A percentile compares a stretch with the other conserved stretches of the same genome.
Evolutionary conservation across 2,113 vertebrate genomes (phyloP).

Genomic region (Corythoichthys intestinalis): DNA sequence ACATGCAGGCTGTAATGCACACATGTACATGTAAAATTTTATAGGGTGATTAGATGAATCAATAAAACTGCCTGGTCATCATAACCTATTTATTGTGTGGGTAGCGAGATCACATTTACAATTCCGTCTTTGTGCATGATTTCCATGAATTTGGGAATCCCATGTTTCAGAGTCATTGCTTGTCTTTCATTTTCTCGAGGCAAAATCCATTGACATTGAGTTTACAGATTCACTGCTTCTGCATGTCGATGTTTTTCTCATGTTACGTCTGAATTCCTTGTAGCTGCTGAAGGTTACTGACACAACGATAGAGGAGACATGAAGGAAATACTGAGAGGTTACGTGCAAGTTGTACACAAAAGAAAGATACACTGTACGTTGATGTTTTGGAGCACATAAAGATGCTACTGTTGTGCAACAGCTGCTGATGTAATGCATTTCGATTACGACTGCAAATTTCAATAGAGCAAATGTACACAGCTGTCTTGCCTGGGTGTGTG

Average conservation of each 20-base stretch:
- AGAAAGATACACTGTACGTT: slow-evolving; percentile 24
- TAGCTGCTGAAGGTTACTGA: slow-evolving; percentile 44
- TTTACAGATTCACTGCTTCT: not conserved
- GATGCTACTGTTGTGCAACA: slow-evolving; percentile 21
- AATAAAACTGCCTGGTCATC: not conserved
- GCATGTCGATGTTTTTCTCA: not conserved
- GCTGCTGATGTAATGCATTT: slow-evolving; percentile 32
- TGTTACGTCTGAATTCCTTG: slow-evolving; percentile 59
- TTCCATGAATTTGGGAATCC: not conserved
- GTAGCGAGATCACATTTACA: not conserved
- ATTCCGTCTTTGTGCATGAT: not conserved
- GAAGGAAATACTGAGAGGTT: slow-evolving; percentile 19
- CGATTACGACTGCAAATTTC: slow-evolving; percentile 24
- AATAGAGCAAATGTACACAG: slow-evolving; percentile 22
- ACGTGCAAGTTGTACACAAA: slow-evolving; percentile 1
- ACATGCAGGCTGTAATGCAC: too few relatives aligned
- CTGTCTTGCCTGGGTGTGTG: slow-evolving; percentile 11
- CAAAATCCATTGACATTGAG: not conserved
- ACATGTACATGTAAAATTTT: too few relatives aligned
- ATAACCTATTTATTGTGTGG: not conserved
- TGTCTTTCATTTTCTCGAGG: not conserved
- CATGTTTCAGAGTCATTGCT: not conserved
- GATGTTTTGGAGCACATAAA: slow-evolving; percentile 9
- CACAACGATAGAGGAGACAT: slow-evolving; percentile 41
- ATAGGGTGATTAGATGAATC: too few relatives aligned